A percentile compares a stretch with the other conserved stretches of the same genome.
Evolutionary conservation across 2,797 vertebrate genomes (phyloP).

Genomic region (Caiman crocodilus): DNA sequence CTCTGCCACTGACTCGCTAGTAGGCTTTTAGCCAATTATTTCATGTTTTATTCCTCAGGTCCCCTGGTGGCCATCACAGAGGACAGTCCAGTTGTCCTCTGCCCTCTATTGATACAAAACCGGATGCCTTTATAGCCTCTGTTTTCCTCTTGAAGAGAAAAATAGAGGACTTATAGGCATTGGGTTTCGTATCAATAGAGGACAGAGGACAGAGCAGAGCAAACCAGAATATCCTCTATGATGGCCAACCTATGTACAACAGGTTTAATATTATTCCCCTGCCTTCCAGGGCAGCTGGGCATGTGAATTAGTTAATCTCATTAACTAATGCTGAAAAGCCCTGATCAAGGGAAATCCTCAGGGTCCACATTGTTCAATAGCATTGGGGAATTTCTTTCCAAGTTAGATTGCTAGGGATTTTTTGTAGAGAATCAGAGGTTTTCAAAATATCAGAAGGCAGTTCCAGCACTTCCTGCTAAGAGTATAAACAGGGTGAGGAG

Average conservation of each 20-base stretch:
- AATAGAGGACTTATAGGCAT: too few species aligned
- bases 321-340: background rate
- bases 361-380: background rate
- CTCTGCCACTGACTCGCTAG: background rate
- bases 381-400: accelerated
- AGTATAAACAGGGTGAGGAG: background rate
- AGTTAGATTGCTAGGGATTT: background rate
- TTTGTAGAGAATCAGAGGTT: background rate
- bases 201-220: too few species aligned
- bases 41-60: background rate
- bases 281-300: background rate
- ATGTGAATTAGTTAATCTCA: background rate
- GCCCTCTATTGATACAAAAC: background rate
- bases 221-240: too few species aligned
- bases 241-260: too few species aligned
- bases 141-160: too few species aligned
- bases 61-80: background rate
- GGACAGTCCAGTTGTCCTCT: background rate
- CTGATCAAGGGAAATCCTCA: accelerated
- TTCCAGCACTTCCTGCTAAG: background rate
- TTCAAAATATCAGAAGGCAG: background rate
- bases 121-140: too few species aligned
- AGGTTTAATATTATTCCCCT: background rate
- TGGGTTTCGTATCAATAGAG: too few species aligned
- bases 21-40: background rate